Evolutionary conservation across 2,888 invertebrate genomes (phyloP).

Genomic region (Hirtodrosophila histrioides): DNA sequence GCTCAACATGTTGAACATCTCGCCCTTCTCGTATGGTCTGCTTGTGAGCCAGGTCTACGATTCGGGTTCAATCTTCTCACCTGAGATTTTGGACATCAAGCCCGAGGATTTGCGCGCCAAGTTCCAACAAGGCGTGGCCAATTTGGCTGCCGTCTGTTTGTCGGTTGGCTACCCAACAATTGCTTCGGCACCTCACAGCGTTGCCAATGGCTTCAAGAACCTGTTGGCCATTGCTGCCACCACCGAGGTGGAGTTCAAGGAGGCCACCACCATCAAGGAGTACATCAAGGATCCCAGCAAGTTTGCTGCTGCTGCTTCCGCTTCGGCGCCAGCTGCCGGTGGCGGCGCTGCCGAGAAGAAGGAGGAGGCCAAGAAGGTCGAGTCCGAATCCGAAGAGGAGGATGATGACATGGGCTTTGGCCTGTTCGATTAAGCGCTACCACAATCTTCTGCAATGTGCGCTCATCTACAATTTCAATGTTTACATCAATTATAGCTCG

Average conservation of each 20-base stretch:
- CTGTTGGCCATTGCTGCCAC: conserved; percentile 97
- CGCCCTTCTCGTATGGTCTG: conserved; percentile 99
- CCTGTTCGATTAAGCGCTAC: conserved; percentile 90
- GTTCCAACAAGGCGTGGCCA: conserved; percentile 97
- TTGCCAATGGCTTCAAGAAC: conserved; percentile 99
- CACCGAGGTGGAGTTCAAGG: conserved; percentile 97
- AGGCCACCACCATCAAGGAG: conserved; percentile 96
- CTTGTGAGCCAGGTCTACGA: conserved; percentile 98
- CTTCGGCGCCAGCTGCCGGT: conserved; percentile 87
- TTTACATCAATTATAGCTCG: conserved; percentile 40
- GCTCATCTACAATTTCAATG: conserved; percentile 36
- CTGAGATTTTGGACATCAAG: conserved; percentile 98
- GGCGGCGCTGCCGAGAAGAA: conserved; percentile 87
- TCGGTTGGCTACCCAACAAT: conserved; percentile 97
- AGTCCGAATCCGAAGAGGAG: conserved; percentile 90
- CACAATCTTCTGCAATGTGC: conserved; percentile 9
- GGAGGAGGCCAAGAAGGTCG: conserved; percentile 92
- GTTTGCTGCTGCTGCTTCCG: conserved; percentile 89
- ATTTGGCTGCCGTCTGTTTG: conserved; percentile 96
- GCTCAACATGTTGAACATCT: conserved; percentile 99
- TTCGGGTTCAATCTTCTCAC: conserved; percentile 98
- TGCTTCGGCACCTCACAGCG: conserved; percentile 98
- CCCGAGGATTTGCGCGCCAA: conserved; percentile 96
- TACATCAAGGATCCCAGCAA: conserved; percentile 98
- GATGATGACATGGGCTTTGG: conserved; percentile 99